phyloP scores from a whole-genome alignment of 2,888 invertebrate species.

The Nemotelus pantherinus region DNA sequence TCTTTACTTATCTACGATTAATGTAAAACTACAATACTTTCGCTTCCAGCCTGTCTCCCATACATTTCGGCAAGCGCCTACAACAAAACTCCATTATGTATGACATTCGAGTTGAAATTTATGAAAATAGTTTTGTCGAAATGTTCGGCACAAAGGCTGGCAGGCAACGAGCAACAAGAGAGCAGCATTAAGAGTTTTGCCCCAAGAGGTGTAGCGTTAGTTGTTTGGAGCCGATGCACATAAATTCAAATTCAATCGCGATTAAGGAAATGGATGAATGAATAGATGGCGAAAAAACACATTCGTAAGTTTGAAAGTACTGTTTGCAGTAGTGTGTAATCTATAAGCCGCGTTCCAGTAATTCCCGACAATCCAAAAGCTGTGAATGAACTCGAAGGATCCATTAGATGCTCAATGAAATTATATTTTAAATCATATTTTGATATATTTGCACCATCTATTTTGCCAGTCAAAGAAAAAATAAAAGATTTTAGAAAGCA shows the following conservation, averaged over 20 bases:
- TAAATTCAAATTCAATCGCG: constrained; percentile 39
- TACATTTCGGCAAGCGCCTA: not conserved
- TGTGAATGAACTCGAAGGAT: too few relatives aligned
- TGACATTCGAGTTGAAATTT: constrained; percentile 21
- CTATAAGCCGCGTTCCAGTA: too few relatives aligned
- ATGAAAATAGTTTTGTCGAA: constrained; percentile 21
- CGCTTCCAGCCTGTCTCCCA: not conserved
- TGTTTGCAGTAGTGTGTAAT: too few relatives aligned
- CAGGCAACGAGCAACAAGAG: constrained; percentile 2
- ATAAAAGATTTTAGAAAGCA: too few relatives aligned
- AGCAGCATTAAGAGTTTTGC: constrained; percentile 11
- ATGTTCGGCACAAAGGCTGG: not conserved
- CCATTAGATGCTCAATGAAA: too few relatives aligned
- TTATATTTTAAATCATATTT: too few relatives aligned
- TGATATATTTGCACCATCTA: too few relatives aligned
- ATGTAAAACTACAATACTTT: not conserved
- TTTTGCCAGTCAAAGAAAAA: too few relatives aligned
- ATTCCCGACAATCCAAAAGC: too few relatives aligned
- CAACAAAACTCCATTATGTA: constrained; percentile 26
- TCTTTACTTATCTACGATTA: not conserved
- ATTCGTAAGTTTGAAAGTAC: too few relatives aligned
- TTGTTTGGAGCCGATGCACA: constrained; percentile 14
- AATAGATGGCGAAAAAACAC: too few relatives aligned
- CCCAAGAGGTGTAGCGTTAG: constrained; percentile 3
- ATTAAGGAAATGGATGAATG: constrained; percentile 17